These are phyloP conservation scores for Hypomecis punctinalis DNA, from an alignment of 2,888 invertebrate genomes.

Conservation along the genomic window DNA sequence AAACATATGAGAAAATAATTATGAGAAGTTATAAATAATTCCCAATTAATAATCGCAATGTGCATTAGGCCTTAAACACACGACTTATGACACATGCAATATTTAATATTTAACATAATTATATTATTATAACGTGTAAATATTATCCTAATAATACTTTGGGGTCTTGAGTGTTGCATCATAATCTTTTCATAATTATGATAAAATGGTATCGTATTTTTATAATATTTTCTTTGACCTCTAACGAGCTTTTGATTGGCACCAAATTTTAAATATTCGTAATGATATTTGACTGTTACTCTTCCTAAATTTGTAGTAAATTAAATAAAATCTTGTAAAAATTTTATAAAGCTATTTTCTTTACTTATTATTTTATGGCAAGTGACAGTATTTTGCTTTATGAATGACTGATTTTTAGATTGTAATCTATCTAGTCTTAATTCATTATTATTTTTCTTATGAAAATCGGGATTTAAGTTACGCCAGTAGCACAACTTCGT, in stretches of 20 bases:
- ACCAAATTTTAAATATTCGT: slow-evolving; percentile 46
- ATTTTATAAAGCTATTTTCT: slow-evolving; percentile 29
- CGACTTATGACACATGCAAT: slow-evolving; percentile 77
- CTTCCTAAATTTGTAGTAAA: slow-evolving; percentile 49
- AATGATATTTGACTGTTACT: slow-evolving; percentile 44
- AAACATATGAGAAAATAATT: background rate
- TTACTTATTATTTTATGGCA: slow-evolving; percentile 13
- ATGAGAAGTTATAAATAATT: background rate
- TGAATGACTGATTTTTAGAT: slow-evolving; percentile 75
- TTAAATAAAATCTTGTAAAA: slow-evolving; percentile 20
- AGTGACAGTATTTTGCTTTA: slow-evolving; percentile 54
- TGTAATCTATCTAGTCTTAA: slow-evolving; percentile 71
- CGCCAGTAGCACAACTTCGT: background rate
- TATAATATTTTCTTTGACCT: slow-evolving; percentile 48
- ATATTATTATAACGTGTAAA: slow-evolving; percentile 67
- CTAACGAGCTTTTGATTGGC: slow-evolving; percentile 60
- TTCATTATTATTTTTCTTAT: slow-evolving; percentile 43
- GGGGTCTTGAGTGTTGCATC: slow-evolving; percentile 47
- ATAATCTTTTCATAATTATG: slow-evolving; percentile 25
- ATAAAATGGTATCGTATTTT: slow-evolving; percentile 40
- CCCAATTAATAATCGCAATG: background rate
- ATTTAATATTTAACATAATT: slow-evolving; percentile 65
- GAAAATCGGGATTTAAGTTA: slow-evolving; percentile 47
- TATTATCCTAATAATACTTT: slow-evolving; percentile 51
- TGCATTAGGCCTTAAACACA: slow-evolving; percentile 49